These are phyloP conservation scores for Zalophus californianus DNA, from an alignment of 2,797 vertebrate genomes.

Conservation along the genomic window DNA sequence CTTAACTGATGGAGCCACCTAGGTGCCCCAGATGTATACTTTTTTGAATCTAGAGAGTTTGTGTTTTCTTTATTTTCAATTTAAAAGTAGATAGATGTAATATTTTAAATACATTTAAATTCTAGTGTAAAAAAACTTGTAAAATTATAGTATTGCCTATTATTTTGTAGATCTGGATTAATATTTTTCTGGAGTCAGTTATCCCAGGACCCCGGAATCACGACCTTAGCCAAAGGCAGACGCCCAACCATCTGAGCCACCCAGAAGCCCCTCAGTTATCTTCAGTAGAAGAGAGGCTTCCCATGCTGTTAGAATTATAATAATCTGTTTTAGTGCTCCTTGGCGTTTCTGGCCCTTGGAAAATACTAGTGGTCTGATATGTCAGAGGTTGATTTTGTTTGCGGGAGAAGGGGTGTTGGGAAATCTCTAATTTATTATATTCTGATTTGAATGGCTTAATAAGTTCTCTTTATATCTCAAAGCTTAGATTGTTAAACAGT, in stretches of 20 bases:
- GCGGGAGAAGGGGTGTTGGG: background rate
- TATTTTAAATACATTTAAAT: conserved; percentile 46
- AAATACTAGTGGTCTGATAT: background rate
- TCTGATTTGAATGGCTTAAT: background rate
- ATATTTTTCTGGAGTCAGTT: background rate
- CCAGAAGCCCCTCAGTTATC: background rate
- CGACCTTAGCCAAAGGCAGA: too few relatives aligned
- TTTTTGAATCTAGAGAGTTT: background rate
- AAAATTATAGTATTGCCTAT: background rate
- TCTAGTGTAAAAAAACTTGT: background rate
- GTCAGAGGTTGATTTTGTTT: background rate
- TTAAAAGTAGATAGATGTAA: background rate
- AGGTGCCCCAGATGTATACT: background rate
- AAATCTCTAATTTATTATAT: background rate
- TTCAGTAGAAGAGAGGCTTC: background rate
- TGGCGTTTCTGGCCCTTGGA: background rate
- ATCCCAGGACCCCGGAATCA: too few relatives aligned
- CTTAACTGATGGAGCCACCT: background rate
- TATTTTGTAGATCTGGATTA: background rate
- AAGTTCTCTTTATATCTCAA: background rate
- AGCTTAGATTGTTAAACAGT: background rate
- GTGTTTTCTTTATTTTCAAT: background rate
- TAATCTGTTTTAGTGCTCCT: background rate
- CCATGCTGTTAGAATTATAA: background rate
- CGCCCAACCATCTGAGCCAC: too few relatives aligned